Percentiles rank a stretch among this genome's conserved stretches.
Conservation (phyloP, 2,888 invertebrate genomes). For the Fragum whitleyi region DNA sequence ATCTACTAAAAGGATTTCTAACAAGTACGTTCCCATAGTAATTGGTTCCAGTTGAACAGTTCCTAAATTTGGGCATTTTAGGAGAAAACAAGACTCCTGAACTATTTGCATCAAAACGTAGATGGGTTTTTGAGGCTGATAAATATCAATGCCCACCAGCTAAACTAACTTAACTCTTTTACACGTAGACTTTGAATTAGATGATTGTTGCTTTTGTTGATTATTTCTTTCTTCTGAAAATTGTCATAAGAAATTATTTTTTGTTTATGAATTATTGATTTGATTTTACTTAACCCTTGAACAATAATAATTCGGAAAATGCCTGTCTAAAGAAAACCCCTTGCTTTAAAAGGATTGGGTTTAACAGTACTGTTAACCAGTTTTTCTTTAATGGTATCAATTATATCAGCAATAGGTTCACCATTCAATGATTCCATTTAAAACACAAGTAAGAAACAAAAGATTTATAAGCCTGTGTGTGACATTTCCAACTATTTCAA, state of each 20-base stretch:
- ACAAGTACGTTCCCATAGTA: slow-evolving; percentile 28
- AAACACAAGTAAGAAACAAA: no score
- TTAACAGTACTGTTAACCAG: no score
- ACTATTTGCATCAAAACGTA: slow-evolving; percentile 4
- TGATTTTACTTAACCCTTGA: not conserved
- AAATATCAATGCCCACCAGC: slow-evolving; percentile 5
- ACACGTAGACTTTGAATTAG: not conserved
- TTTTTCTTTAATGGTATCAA: no score
- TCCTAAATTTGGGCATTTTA: slow-evolving; percentile 32
- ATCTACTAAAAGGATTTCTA: slow-evolving; percentile 33
- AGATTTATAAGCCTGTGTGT: no score
- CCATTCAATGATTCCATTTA: no score
- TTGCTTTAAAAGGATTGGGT: no score
- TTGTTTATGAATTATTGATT: not conserved
- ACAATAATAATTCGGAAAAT: no score
- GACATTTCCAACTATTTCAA: no score
- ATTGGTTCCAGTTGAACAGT: slow-evolving; percentile 28
- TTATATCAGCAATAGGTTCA: no score
- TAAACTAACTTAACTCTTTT: slow-evolving; percentile 6
- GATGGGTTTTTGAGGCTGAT: slow-evolving; percentile 1
- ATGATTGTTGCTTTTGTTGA: not conserved
- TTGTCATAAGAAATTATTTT: not conserved
- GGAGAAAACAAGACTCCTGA: slow-evolving; percentile 16
- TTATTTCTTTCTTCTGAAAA: not conserved
- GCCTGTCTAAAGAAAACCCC: not conserved